Evolutionary conservation across 2,113 vertebrate genomes (phyloP).

Genomic region (Gallinago undulata): DNA sequence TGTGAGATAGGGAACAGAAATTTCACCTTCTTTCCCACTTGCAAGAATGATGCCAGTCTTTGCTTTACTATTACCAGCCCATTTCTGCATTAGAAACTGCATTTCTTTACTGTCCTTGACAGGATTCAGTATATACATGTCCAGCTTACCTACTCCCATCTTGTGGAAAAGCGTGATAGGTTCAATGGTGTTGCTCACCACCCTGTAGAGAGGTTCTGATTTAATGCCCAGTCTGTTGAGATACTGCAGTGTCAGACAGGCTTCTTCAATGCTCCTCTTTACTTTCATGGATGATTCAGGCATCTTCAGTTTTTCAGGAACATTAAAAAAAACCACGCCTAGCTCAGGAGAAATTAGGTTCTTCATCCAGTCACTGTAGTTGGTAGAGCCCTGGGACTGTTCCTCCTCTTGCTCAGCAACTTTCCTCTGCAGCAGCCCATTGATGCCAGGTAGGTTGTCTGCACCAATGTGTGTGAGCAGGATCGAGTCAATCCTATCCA

Average conservation of each 20-base stretch:
- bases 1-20: slow-evolving; percentile 97
- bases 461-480: slow-evolving; percentile 97
- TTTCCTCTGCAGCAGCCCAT: slow-evolving; percentile 95
- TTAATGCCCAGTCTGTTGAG: slow-evolving; percentile 92
- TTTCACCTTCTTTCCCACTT: slow-evolving; percentile 96
- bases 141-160: slow-evolving; percentile 93
- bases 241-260: slow-evolving; percentile 92
- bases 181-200: slow-evolving; percentile 91
- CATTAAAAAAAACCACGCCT: slow-evolving; percentile 96
- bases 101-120: slow-evolving; percentile 99
- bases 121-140: slow-evolving; percentile 97
- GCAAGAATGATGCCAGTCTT: slow-evolving; percentile 93
- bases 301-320: slow-evolving; percentile 92
- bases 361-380: slow-evolving; percentile 94
- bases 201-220: slow-evolving; percentile 90
- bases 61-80: slow-evolving; percentile 98
- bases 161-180: slow-evolving; percentile 97
- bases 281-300: slow-evolving; percentile 91
- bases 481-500: slow-evolving; percentile 95
- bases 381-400: slow-evolving; percentile 88
- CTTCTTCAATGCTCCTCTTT: slow-evolving; percentile 96
- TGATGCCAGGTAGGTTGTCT: slow-evolving; percentile 96
- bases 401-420: slow-evolving; percentile 95
- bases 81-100: slow-evolving; percentile 99
- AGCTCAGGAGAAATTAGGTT: slow-evolving; percentile 97